A percentile compares a stretch with the other conserved stretches of the same genome.
Evolutionary conservation across 37 sponge, comb jelly and placozoan species (phyloP).

Genomic region (Spongia lamella): DNA sequence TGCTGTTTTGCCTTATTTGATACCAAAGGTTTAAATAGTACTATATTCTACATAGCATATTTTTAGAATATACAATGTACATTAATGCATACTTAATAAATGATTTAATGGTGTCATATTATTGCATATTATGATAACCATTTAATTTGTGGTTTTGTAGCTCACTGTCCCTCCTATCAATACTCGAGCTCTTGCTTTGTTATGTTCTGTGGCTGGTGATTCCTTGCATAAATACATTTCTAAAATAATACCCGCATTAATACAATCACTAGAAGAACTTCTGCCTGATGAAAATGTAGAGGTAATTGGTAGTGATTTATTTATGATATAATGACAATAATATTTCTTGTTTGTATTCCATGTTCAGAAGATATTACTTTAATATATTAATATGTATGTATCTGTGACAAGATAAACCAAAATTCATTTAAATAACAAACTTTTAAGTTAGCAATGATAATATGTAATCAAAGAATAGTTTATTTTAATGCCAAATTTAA

Average conservation of each 20-base stretch:
- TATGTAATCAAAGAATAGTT: too few relatives aligned
- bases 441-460: too few relatives aligned
- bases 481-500: too few relatives aligned
- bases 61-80: neutral
- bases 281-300: conserved; percentile 1
- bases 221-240: conserved; percentile 74
- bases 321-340: neutral
- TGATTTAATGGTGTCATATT: too few relatives aligned
- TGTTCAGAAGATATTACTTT: too few relatives aligned
- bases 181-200: conserved; percentile 80
- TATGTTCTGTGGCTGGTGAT: conserved; percentile 92
- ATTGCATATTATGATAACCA: too few relatives aligned
- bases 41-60: neutral
- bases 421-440: too few relatives aligned
- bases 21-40: conserved; percentile 54
- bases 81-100: neutral
- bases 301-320: neutral
- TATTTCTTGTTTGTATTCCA: neutral
- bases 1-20: conserved; percentile 86
- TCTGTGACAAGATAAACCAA: too few relatives aligned
- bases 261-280: conserved; percentile 35
- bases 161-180: conserved; percentile 84
- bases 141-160: too few relatives aligned
- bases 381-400: too few relatives aligned
- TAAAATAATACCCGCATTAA: conserved; percentile 75